These are phyloP conservation scores for Papilio machaon DNA, from an alignment of 1,140 invertebrate genomes.

Conservation along the genomic window DNA sequence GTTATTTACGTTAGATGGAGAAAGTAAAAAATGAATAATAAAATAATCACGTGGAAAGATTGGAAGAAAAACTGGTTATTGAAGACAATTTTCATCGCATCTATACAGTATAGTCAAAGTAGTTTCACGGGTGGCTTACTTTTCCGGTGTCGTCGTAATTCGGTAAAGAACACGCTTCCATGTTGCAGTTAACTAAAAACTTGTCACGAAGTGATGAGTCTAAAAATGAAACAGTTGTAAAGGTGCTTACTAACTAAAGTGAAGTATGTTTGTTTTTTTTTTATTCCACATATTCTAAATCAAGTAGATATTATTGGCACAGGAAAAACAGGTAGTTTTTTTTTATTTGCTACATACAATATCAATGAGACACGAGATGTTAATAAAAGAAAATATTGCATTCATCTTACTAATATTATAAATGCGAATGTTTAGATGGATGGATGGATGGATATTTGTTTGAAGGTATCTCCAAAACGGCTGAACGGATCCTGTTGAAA, in stretches of 20 bases:
- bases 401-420: too few species aligned
- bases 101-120: background rate
- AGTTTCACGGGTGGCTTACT: conserved; percentile 14
- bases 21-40: background rate
- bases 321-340: too few species aligned
- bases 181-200: background rate
- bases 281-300: background rate
- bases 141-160: conserved; percentile 19
- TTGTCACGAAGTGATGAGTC: conserved; percentile 7
- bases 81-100: background rate
- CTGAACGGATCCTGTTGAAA: too few species aligned
- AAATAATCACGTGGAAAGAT: background rate
- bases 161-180: background rate
- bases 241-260: background rate
- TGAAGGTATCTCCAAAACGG: too few species aligned
- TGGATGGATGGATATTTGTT: too few species aligned
- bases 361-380: too few species aligned
- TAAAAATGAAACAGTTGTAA: conserved; percentile 1
- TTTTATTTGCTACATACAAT: too few species aligned
- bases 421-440: too few species aligned
- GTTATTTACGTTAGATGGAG: background rate
- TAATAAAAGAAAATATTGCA: too few species aligned
- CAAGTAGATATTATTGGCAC: background rate
- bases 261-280: background rate
- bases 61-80: conserved; percentile 6